Evolutionary conservation across 2,888 invertebrate genomes (phyloP).

Genomic region (Limnephilus auricula): DNA sequence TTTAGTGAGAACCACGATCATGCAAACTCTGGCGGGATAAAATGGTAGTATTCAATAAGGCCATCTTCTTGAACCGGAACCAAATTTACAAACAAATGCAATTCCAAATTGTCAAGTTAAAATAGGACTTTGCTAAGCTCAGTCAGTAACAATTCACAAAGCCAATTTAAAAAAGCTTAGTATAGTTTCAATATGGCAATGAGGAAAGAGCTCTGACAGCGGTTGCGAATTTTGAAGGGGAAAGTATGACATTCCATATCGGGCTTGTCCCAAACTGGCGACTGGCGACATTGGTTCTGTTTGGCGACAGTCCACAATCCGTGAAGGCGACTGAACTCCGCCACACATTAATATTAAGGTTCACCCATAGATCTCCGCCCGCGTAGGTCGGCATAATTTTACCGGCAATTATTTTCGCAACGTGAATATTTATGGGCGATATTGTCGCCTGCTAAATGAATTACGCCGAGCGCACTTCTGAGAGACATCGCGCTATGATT

Average conservation of each 20-base stretch:
- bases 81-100: no score
- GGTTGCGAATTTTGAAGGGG: not conserved
- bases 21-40: no score
- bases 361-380: conserved; percentile 14
- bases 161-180: no score
- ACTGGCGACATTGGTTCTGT: not conserved
- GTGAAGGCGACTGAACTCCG: conserved; percentile 25
- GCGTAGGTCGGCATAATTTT: conserved; percentile 57
- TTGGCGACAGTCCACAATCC: not conserved
- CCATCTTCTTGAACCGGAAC: no score
- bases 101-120: no score
- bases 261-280: not conserved
- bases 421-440: conserved; percentile 65
- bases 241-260: not conserved
- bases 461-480: conserved; percentile 52
- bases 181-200: not conserved
- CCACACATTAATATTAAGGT: not conserved
- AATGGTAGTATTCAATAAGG: no score
- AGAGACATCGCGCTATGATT: conserved; percentile 48
- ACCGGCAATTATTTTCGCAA: conserved; percentile 64
- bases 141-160: no score
- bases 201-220: not conserved
- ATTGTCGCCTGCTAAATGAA: conserved; percentile 64
- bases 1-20: no score
- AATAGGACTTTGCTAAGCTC: no score